These are phyloP conservation scores for Branchellion lobata DNA, from an alignment of 2,888 invertebrate genomes.

Conservation along the genomic window DNA sequence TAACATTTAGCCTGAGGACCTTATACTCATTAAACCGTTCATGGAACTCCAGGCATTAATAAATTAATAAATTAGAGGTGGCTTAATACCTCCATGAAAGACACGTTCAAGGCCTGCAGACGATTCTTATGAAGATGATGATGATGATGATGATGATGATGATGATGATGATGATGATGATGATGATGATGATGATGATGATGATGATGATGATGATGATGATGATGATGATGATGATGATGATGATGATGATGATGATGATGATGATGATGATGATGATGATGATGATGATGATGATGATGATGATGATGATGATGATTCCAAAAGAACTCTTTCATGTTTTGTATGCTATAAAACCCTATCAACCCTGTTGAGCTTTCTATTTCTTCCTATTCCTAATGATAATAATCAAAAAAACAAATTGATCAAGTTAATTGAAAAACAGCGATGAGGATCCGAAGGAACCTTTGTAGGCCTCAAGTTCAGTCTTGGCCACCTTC, in stretches of 20 bases:
- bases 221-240: constrained; percentile 50
- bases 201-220: constrained; percentile 48
- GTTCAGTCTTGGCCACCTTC: constrained; percentile 15
- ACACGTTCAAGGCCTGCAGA: too few relatives aligned
- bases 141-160: constrained; percentile 33
- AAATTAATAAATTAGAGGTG: background rate
- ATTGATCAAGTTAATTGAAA: background rate
- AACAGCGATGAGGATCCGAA: too few relatives aligned
- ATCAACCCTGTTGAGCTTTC: too few relatives aligned
- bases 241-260: constrained; percentile 44
- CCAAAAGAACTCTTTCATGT: too few relatives aligned
- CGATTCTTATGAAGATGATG: too few relatives aligned
- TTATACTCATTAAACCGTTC: background rate
- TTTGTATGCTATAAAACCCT: too few relatives aligned
- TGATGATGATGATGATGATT: constrained; percentile 25
- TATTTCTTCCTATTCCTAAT: too few relatives aligned
- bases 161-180: constrained; percentile 46
- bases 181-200: constrained; percentile 49
- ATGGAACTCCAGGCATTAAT: background rate
- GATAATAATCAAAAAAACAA: too few relatives aligned
- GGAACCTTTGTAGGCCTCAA: background rate
- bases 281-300: background rate
- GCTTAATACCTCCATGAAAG: too few relatives aligned
- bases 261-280: constrained; percentile 13
- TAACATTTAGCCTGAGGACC: too few relatives aligned